Base-by-base conservation (phyloP, 2,797 vertebrate species). In the Rhynchotus rufescens region DNA sequence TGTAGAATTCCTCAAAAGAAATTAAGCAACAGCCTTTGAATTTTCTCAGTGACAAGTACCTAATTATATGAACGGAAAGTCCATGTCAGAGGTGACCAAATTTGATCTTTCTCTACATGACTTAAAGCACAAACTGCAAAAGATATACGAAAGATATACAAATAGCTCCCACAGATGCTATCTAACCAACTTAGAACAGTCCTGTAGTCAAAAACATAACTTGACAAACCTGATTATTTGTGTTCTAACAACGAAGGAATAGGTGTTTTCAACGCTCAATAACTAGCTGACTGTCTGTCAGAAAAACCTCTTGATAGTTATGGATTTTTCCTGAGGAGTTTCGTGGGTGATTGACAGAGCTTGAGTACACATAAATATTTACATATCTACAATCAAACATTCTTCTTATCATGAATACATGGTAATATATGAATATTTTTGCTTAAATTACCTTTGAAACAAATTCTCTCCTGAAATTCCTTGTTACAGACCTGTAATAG, bases 391-490 rank as follows among this genome's bases (percentile, higher is more conserved):
- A 77, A 23, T 85, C 59, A 95, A 91, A 83, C 23, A 78, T 54
- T 82, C 51, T 47, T 38, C 12, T 40, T 90, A 71, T 45, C 66
- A 12, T 20, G 44, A 45, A 45, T 45, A 45, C 44, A 45, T 21
- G 44, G 44, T 45, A 45, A 45, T 34, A 60, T 45, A 74, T 92
- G 51, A 80, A 93, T 90, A 92, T 87, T 92, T 95, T 89, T 92
- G 23, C 30, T 74, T 42, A 28, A 56, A 20, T 59, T 88, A 92
- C 40, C 47, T 89, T 64, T 86, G 81, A 95, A 93, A 87, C 62
- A 16, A 57, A 66, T n/a, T 66, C 16, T 86, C 61, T 30, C 74
- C 13, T 79, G 68, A 95, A 84, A 51, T 85, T 81, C 77, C 16
- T 86, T 93, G 71, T 45, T 65, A 86, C 32, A 80, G 71, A 72